Percentiles rank a stretch among this genome's conserved stretches.
Conservation (phyloP, 1,140 invertebrate species). For the Hylaeus anthracinus region DNA sequence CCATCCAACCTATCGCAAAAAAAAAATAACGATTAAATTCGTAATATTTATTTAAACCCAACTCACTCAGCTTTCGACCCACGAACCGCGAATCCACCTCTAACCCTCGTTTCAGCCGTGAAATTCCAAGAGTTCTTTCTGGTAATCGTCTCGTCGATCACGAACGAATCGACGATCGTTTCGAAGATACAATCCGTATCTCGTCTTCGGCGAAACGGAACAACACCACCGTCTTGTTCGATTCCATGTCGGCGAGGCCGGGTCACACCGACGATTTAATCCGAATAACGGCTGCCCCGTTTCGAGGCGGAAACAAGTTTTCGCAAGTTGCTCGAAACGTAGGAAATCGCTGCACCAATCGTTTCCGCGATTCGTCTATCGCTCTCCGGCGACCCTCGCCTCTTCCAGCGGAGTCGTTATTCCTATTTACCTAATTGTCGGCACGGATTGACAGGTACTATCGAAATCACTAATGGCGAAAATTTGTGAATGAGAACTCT, state of each 20-base stretch:
- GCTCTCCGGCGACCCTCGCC: not conserved
- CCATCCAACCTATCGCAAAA: too few species aligned
- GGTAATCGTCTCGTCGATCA: conserved; percentile 8
- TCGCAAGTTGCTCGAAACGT: conserved; percentile 35
- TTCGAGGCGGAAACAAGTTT: conserved; percentile 47
- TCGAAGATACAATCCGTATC: conserved; percentile 1
- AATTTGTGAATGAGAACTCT: too few species aligned
- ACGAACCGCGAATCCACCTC: not conserved
- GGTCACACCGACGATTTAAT: conserved; percentile 45
- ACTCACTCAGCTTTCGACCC: not conserved
- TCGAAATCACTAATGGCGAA: too few species aligned
- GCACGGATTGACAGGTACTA: too few species aligned
- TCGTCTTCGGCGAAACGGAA: not conserved
- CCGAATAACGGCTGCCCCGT: conserved; percentile 33
- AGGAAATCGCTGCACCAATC: conserved; percentile 29
- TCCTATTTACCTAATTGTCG: not conserved
- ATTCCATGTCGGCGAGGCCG: not conserved
- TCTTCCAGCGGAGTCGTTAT: not conserved
- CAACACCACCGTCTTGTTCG: not conserved
- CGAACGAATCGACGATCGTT: conserved; percentile 7
- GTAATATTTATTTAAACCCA: too few species aligned
- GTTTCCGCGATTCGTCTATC: not conserved
- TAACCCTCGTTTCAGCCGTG: too few species aligned
- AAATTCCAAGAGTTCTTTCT: not conserved
- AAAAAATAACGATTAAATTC: too few species aligned